Percentiles rank a stretch among this genome's conserved stretches.
These are phyloP conservation scores for Tanytarsus gracilentus DNA, from an alignment of 2,888 invertebrate genomes.

Conservation along the genomic window DNA sequence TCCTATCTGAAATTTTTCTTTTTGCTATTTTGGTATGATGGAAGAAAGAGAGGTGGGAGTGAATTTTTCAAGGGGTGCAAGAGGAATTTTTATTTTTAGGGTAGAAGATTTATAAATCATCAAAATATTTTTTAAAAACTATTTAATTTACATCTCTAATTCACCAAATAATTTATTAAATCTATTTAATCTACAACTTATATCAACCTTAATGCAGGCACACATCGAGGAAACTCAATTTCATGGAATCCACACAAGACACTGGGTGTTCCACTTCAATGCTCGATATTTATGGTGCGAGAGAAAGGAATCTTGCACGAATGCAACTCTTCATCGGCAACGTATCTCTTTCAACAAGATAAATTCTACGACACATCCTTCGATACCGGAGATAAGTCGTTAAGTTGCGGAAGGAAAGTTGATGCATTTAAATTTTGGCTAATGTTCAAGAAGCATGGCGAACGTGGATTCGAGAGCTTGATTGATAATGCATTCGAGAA, in stretches of 20 bases:
- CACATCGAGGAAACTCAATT: conserved; percentile 58
- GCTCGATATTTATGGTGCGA: conserved; percentile 35
- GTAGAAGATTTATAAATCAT: no score
- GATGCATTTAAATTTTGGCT: conserved; percentile 90
- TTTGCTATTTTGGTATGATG: no score
- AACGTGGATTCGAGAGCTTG: conserved; percentile 48
- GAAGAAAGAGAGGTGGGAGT: no score
- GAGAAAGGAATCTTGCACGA: conserved; percentile 49
- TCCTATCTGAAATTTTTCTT: no score
- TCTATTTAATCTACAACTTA: no score
- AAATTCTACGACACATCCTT: conserved; percentile 73
- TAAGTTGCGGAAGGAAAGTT: conserved; percentile 87
- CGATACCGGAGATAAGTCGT: conserved; percentile 79
- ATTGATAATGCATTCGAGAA: conserved; percentile 57
- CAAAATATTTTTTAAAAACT: no score
- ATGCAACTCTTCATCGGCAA: conserved; percentile 62
- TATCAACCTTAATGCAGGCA: no score
- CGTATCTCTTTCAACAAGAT: conserved; percentile 74
- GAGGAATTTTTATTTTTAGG: no score
- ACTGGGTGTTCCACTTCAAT: conserved; percentile 70
- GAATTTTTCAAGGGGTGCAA: no score
- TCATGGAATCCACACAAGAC: conserved; percentile 85
- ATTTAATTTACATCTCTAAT: no score
- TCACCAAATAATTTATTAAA: no score
- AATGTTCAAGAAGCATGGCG: conserved; percentile 79